Conservation (phyloP, 2,888 invertebrate genomes). For the Thera britannica region DNA sequence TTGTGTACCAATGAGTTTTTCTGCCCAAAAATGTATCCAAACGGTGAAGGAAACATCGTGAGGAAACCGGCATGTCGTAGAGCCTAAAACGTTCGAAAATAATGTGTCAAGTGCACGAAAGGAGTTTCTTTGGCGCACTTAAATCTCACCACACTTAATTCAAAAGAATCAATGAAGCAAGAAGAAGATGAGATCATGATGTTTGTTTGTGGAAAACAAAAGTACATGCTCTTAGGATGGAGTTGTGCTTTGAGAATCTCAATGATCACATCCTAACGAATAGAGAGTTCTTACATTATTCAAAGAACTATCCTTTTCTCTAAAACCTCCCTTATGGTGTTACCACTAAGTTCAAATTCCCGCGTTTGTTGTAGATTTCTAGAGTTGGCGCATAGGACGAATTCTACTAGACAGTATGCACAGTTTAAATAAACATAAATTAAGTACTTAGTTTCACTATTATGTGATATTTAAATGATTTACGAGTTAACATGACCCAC, state of each 20-base stretch:
- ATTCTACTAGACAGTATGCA: conserved; percentile 24
- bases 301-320: conserved; percentile 23
- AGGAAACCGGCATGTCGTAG: too few species aligned
- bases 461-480: conserved; percentile 42
- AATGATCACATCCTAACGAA: conserved; percentile 60
- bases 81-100: too few species aligned
- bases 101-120: too few species aligned
- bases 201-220: background rate
- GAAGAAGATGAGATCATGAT: background rate
- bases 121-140: too few species aligned
- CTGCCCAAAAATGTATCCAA: too few species aligned
- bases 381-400: conserved; percentile 41
- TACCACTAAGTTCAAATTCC: conserved; percentile 14
- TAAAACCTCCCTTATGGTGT: conserved; percentile 12
- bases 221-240: background rate
- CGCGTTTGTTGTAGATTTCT: conserved; percentile 14
- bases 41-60: too few species aligned
- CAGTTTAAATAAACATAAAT: conserved; percentile 38
- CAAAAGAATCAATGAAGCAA: too few species aligned
- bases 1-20: too few species aligned
- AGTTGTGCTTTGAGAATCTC: conserved; percentile 41
- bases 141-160: too few species aligned
- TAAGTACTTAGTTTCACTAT: conserved; percentile 39
- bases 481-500: conserved; percentile 19
- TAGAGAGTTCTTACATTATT: conserved; percentile 69